phyloP scores from a whole-genome alignment of 1,140 invertebrate species.

The Lethrus apterus region DNA sequence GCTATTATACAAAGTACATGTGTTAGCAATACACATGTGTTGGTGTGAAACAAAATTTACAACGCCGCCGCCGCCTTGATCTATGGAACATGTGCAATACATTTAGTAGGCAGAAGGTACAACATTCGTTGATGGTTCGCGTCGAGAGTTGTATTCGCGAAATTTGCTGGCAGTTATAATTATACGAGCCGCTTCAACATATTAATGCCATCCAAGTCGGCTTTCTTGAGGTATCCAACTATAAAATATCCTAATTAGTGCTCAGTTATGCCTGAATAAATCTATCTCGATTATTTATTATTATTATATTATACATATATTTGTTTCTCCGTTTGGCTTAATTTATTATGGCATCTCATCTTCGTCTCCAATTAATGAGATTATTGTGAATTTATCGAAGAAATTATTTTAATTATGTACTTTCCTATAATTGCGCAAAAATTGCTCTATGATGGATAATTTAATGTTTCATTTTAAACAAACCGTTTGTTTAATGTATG shows the following conservation, averaged over 20 bases:
- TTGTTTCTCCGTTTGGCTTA: not conserved
- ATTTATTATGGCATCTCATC: not conserved
- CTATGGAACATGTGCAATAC: conserved; percentile 5
- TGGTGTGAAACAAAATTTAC: conserved; percentile 1
- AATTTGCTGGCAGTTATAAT: conserved; percentile 6
- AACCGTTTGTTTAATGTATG: no score
- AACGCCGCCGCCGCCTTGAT: conserved; percentile 13
- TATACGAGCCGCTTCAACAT: not conserved
- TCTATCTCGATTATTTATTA: not conserved
- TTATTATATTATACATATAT: conserved; percentile 8
- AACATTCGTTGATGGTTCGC: not conserved
- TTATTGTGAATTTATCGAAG: no score
- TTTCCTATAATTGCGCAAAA: no score
- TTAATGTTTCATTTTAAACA: no score
- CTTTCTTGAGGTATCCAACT: not conserved
- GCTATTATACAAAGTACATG: conserved; percentile 4
- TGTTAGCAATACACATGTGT: conserved; percentile 11
- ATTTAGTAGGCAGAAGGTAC: conserved; percentile 10
- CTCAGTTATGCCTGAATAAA: not conserved
- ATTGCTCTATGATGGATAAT: no score
- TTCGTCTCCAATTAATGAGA: no score
- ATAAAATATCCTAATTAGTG: not conserved
- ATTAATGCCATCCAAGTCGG: not conserved
- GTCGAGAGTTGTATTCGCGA: conserved; percentile 3
- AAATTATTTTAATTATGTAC: no score